Base-by-base conservation (phyloP, 2,113 vertebrate species). In the Hippoglossus stenolepis region DNA sequence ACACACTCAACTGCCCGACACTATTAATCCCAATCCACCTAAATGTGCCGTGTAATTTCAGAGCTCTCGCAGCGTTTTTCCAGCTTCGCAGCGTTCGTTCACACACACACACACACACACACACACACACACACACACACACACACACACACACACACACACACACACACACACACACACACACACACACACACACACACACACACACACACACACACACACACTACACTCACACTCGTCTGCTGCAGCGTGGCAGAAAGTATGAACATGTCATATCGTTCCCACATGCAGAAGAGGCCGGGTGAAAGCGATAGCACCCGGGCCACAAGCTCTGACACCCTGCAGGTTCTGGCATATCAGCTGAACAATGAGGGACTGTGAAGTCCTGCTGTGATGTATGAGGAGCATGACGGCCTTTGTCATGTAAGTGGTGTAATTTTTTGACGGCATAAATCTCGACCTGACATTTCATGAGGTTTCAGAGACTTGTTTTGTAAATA, bases 331-430 rank as follows among this genome's bases (percentile, higher is more conserved):
- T 43, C 11, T 23, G 73, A 79, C 57, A 73, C 40, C 73, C 86
- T 85, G 86, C 87, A 87, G 85, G 87, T 88, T 85, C 71, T 56
- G 60, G 69, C 76, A 80, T 77, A 84, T 86, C 75, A 56, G 40
- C 60, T 0, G 26, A 87, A 88, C 80, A 86, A 81, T 79, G 70
- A 77, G 35, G n/a, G 67, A 43, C 76, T 78, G 76, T 75, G 28
- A 59, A 75, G 70, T 31, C 23, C 54, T 17, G 54, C 31, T 75
- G 28, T 83, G 77, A 86, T 81, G 77, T 66, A 69, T 47, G 73
- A 78, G 66, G 65, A 66, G 18, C 84, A 77, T 51, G 64, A 80
- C 87, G 51, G 13, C 49, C 70, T 77, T 83, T 87, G 82, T 89
- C 80, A 77, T 77, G 45, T 43, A 73, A 65, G 58, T 75, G 68